Conservation (phyloP, 1,140 invertebrate genomes). For the Prorops nasuta region DNA sequence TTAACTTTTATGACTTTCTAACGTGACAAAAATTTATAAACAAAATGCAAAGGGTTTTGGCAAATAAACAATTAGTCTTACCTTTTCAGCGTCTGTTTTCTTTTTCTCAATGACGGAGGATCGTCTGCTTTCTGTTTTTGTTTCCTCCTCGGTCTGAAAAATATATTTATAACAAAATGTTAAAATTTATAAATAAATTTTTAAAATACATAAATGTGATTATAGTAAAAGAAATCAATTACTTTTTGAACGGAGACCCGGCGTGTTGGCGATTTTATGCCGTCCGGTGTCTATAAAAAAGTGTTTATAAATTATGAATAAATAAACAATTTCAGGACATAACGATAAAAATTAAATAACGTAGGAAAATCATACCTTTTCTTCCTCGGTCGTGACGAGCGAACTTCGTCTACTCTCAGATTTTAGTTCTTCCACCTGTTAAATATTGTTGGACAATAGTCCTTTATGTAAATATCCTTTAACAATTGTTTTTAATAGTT, state of each 20-base stretch:
- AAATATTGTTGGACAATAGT: too few relatives aligned
- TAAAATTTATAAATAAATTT: background rate
- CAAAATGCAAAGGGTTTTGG: too few relatives aligned
- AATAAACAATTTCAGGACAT: conserved; percentile 5
- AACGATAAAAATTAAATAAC: conserved; percentile 14
- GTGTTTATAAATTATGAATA: background rate
- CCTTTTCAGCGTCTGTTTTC: conserved; percentile 60
- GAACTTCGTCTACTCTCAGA: conserved; percentile 52
- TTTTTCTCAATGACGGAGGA: conserved; percentile 64
- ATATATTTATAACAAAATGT: background rate
- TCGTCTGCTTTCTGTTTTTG: conserved; percentile 61
- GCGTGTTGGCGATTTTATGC: conserved; percentile 32
- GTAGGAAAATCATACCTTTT: conserved; percentile 42
- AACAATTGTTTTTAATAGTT: too few relatives aligned
- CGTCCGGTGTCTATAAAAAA: conserved; percentile 25
- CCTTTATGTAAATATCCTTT: too few relatives aligned
- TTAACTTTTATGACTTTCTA: too few relatives aligned
- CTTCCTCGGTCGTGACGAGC: conserved; percentile 43
- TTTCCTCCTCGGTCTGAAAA: conserved; percentile 56
- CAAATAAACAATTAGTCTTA: too few relatives aligned
- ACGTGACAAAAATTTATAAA: too few relatives aligned
- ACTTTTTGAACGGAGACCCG: conserved; percentile 45
- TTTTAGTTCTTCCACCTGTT: conserved; percentile 45
- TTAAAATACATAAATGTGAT: conserved; percentile 1
- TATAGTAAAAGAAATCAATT: conserved; percentile 4